Evolutionary conservation across 2,113 vertebrate species (phyloP).

Genomic region (Brienomyrus longianalis): DNA sequence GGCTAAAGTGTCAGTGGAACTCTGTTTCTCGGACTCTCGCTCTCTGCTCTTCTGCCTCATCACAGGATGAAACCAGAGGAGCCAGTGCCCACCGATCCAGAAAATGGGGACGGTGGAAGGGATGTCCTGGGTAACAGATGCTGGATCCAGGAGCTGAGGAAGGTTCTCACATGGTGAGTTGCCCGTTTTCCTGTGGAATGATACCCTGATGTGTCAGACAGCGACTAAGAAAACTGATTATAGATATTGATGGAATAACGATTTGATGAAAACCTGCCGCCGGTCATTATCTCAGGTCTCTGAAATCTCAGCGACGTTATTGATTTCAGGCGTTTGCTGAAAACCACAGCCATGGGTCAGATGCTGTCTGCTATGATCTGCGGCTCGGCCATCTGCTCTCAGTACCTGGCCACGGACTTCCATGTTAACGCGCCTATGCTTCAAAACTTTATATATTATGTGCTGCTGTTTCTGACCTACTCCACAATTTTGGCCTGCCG

Average conservation of each 20-base stretch:
- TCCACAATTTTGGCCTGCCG: conserved; percentile 63
- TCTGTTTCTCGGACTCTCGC: not conserved
- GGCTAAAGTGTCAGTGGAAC: not conserved
- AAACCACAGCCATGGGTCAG: conserved; percentile 79
- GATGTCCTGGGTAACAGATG: conserved; percentile 28
- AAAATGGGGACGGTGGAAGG: conserved; percentile 26
- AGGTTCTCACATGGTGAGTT: conserved; percentile 59
- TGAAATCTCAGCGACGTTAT: not conserved
- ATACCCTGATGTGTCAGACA: not conserved
- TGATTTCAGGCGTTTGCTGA: conserved; percentile 71
- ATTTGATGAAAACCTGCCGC: not conserved
- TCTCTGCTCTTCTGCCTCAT: conserved; percentile 25
- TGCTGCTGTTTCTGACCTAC: conserved; percentile 74
- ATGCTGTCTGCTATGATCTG: conserved; percentile 85
- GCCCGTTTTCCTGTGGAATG: not conserved
- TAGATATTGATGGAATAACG: not conserved
- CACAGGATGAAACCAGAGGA: conserved; percentile 44
- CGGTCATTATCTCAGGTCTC: not conserved
- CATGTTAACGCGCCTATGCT: conserved; percentile 80
- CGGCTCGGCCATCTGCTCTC: conserved; percentile 84
- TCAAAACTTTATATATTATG: conserved; percentile 89
- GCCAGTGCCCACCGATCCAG: not conserved
- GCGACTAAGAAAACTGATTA: not conserved
- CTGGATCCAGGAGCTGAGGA: conserved; percentile 38
- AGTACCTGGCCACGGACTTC: conserved; percentile 64